phyloP scores from a whole-genome alignment of 2,888 invertebrate species.

The Pristionchus mayeri region DNA sequence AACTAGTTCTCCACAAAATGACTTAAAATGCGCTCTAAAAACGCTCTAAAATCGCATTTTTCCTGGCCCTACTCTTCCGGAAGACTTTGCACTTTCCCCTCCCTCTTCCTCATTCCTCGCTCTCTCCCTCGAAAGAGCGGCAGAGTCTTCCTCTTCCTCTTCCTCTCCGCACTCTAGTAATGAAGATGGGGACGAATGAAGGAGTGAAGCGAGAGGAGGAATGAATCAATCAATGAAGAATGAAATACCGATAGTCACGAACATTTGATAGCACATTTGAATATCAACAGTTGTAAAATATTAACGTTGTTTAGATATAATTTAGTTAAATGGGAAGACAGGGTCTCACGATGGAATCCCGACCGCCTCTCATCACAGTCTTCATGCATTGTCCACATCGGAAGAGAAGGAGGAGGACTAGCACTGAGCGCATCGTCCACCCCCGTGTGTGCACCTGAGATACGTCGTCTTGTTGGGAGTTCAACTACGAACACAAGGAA shows the following conservation, averaged over 20 bases:
- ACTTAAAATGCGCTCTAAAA: too few relatives aligned
- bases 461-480: conserved; percentile 11
- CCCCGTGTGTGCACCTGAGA: background rate
- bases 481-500: background rate
- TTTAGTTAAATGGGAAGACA: background rate
- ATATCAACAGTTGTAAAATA: background rate
- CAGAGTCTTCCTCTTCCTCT: too few relatives aligned
- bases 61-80: too few relatives aligned
- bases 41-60: too few relatives aligned
- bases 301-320: background rate
- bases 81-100: too few relatives aligned
- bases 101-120: too few relatives aligned
- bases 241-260: too few relatives aligned
- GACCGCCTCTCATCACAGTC: conserved; percentile 49
- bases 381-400: conserved; percentile 50
- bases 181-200: background rate
- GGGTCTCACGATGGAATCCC: background rate
- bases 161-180: too few relatives aligned
- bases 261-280: background rate
- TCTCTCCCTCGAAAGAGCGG: too few relatives aligned
- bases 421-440: conserved; percentile 44
- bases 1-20: too few relatives aligned
- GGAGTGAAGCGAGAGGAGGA: background rate
- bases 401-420: conserved; percentile 48
- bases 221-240: background rate